Evolutionary conservation across 2,888 invertebrate genomes (phyloP).

Genomic region (Papilio protenor): DNA sequence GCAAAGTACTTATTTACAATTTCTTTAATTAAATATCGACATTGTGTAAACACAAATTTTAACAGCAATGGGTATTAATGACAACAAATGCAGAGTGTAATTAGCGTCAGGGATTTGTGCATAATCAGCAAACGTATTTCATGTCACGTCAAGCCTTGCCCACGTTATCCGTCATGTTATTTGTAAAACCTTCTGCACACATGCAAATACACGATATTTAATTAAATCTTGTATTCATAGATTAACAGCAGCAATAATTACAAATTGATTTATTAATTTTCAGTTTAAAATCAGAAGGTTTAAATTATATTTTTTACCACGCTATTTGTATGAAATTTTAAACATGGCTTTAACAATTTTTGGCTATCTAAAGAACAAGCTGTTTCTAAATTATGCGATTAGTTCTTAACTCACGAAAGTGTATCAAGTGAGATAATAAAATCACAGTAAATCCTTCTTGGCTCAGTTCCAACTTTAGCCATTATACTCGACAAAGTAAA

Average conservation of each 20-base stretch:
- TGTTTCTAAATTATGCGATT: constrained; percentile 2
- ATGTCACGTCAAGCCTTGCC: constrained; percentile 30
- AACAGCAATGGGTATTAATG: constrained; percentile 13
- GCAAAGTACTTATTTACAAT: not conserved
- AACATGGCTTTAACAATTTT: not conserved
- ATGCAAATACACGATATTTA: constrained; percentile 8
- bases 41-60: not conserved
- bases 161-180: constrained; percentile 8
- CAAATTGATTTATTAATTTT: not conserved
- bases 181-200: constrained; percentile 19
- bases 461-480: constrained; percentile 27
- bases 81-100: constrained; percentile 29
- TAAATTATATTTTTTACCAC: not conserved
- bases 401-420: constrained; percentile 13
- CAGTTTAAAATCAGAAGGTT: not conserved
- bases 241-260: not conserved
- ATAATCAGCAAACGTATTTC: constrained; percentile 35
- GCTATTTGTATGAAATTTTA: not conserved
- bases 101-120: constrained; percentile 32
- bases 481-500: constrained; percentile 30
- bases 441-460: constrained; percentile 33
- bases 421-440: constrained; percentile 30
- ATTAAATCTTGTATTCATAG: constrained; percentile 12
- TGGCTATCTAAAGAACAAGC: not conserved
- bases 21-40: not conserved